Evolutionary conservation across 1,140 invertebrate genomes (phyloP).

Genomic region (Ceratina japonica): DNA sequence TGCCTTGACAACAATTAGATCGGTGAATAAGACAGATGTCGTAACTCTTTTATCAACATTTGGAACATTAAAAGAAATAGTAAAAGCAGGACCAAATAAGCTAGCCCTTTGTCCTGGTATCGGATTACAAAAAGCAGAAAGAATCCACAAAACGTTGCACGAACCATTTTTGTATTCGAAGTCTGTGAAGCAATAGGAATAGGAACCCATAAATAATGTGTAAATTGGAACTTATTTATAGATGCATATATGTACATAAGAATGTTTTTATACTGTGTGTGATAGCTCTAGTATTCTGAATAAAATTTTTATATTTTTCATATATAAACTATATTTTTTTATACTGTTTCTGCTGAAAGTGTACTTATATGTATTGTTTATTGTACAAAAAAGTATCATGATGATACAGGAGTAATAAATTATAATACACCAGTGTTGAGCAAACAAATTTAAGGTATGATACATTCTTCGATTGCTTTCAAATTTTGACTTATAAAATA

Average conservation of each 20-base stretch:
- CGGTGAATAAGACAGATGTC: slow-evolving; percentile 97
- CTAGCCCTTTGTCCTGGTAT: slow-evolving; percentile 93
- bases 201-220: not conserved
- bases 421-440: slow-evolving; percentile 39
- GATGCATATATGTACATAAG: not conserved
- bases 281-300: not conserved
- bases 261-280: not conserved
- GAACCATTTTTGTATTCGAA: slow-evolving; percentile 86
- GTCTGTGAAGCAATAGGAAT: not conserved
- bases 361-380: not conserved
- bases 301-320: not conserved
- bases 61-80: slow-evolving; percentile 88
- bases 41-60: slow-evolving; percentile 91
- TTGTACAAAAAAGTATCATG: slow-evolving; percentile 9
- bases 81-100: slow-evolving; percentile 86
- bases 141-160: slow-evolving; percentile 88
- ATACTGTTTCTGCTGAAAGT: not conserved
- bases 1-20: slow-evolving; percentile 91
- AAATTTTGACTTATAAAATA: not conserved
- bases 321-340: not conserved
- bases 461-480: not conserved
- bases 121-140: slow-evolving; percentile 92
- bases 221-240: not conserved
- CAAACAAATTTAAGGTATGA: slow-evolving; percentile 27
- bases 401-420: slow-evolving; percentile 7